phyloP scores from a whole-genome alignment of 2,888 invertebrate genomes.

The Ceriagrion tenellum region DNA sequence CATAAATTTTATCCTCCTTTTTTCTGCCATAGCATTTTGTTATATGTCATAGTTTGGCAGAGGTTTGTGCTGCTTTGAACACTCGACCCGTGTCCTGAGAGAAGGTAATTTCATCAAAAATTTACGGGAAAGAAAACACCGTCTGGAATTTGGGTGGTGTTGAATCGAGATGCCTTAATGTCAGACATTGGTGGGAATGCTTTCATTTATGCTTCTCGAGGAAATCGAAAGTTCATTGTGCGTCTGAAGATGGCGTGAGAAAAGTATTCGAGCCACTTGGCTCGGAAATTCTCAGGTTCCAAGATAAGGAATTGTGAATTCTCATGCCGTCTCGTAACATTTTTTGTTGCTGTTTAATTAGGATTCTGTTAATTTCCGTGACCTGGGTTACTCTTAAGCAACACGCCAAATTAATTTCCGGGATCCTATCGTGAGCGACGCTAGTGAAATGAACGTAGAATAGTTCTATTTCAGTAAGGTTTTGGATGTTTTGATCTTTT shows the following conservation, averaged over 20 bases:
- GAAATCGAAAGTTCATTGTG: constrained; percentile 28
- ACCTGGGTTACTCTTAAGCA: not conserved
- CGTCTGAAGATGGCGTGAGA: not conserved
- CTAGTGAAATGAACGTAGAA: too few species aligned
- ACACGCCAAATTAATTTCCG: not conserved
- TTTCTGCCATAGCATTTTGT: too few species aligned
- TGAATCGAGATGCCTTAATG: not conserved
- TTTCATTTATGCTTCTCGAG: not conserved
- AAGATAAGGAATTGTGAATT: not conserved
- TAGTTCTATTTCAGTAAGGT: too few species aligned
- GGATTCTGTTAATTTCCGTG: not conserved
- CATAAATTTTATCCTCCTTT: too few species aligned
- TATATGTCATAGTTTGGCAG: too few species aligned
- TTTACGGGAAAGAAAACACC: not conserved
- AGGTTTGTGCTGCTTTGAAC: too few species aligned
- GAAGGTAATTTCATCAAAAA: not conserved
- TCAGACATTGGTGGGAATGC: not conserved
- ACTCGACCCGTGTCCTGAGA: too few species aligned
- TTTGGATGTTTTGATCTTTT: too few species aligned
- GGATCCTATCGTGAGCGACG: not conserved
- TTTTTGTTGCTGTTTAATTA: not conserved
- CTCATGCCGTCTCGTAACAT: not conserved
- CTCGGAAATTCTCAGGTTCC: not conserved
- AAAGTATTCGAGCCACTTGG: not conserved
- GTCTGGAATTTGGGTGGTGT: not conserved